phyloP scores from a whole-genome alignment of 23 tunicate species.

The Phallusia fumigata region DNA sequence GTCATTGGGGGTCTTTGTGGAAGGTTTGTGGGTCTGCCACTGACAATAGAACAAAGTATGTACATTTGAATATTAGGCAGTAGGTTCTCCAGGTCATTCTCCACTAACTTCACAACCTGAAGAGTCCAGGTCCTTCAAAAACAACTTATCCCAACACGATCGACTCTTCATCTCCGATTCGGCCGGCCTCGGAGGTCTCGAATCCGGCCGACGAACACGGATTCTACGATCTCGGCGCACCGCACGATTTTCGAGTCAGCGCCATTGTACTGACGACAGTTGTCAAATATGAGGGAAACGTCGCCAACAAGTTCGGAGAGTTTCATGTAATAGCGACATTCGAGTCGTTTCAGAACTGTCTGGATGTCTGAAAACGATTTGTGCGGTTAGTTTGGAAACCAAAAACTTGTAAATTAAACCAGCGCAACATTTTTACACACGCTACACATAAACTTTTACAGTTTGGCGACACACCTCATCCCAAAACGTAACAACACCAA shows the following conservation, averaged over 20 bases:
- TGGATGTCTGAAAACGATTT: conserved; percentile 51
- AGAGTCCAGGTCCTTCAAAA: background rate
- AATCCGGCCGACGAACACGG: conserved; percentile 85
- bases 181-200: conserved; percentile 62
- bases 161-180: background rate
- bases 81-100: background rate
- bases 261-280: conserved; percentile 95
- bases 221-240: conserved; percentile 93
- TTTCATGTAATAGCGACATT: conserved; percentile 59
- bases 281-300: conserved; percentile 89
- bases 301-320: conserved; percentile 88
- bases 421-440: too few relatives aligned
- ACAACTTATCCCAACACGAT: background rate
- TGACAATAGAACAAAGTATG: too few relatives aligned
- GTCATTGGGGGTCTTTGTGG: too few relatives aligned
- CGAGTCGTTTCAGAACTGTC: conserved; percentile 74
- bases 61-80: conserved; percentile 5
- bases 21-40: too few relatives aligned
- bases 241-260: conserved; percentile 85
- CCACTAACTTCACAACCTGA: background rate
- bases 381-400: too few relatives aligned
- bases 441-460: too few relatives aligned
- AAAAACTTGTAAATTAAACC: too few relatives aligned
- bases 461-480: too few relatives aligned
- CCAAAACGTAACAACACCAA: too few relatives aligned